A percentile compares a stretch with the other conserved stretches of the same genome.
These are phyloP conservation scores for Drosophila kanekoi DNA, from an alignment of 2,888 invertebrate genomes.

Conservation along the genomic window DNA sequence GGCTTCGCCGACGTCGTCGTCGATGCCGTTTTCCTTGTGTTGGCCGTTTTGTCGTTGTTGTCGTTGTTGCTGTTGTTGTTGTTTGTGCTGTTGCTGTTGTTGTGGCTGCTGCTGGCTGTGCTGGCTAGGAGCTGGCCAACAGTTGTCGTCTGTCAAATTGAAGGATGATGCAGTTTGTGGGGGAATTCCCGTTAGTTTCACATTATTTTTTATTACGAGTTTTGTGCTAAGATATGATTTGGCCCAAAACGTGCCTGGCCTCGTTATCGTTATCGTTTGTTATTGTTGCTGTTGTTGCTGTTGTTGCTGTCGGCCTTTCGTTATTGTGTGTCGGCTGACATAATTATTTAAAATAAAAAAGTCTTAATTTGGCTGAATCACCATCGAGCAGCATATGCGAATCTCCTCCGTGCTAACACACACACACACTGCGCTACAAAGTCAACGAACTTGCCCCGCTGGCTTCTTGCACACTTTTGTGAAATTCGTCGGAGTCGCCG, in stretches of 20 bases:
- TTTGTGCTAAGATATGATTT: slow-evolving; percentile 17
- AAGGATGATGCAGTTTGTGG: background rate
- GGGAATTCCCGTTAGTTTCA: slow-evolving; percentile 44
- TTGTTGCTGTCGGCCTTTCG: background rate
- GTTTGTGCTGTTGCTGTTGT: slow-evolving; percentile 31
- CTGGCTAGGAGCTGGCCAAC: slow-evolving; percentile 76
- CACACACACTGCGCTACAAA: slow-evolving; percentile 53
- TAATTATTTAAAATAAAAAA: slow-evolving; percentile 73
- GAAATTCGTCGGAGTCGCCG: slow-evolving; percentile 53
- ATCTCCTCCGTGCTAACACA: slow-evolving; percentile 6
- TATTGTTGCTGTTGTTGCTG: slow-evolving; percentile 9
- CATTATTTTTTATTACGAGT: background rate
- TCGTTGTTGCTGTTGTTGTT: slow-evolving; percentile 41
- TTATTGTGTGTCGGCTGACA: slow-evolving; percentile 54
- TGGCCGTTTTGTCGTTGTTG: slow-evolving; percentile 78
- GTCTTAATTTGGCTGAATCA: slow-evolving; percentile 70
- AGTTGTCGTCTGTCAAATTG: slow-evolving; percentile 65
- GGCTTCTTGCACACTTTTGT: slow-evolving; percentile 65
- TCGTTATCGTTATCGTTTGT: slow-evolving; percentile 49
- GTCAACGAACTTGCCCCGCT: slow-evolving; percentile 68
- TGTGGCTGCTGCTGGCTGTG: slow-evolving; percentile 39
- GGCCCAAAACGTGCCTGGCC: slow-evolving; percentile 49
- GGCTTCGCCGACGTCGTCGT: slow-evolving; percentile 42
- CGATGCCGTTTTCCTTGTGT: slow-evolving; percentile 41
- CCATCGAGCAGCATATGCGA: slow-evolving; percentile 31